Evolutionary conservation across 1,140 invertebrate genomes (phyloP).

Genomic region (Magallana gigas): DNA sequence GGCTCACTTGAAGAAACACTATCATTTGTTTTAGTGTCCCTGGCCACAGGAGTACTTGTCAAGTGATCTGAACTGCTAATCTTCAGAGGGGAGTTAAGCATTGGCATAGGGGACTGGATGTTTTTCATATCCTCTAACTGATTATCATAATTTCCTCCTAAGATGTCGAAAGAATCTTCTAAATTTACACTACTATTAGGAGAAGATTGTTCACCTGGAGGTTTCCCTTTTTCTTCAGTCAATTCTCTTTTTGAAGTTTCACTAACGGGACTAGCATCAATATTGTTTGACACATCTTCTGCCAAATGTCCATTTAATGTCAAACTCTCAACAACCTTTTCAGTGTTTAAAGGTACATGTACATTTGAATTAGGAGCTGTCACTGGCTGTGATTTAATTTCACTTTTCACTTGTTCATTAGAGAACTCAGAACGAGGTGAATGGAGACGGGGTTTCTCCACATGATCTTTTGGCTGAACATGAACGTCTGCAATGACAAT

Average conservation of each 20-base stretch:
- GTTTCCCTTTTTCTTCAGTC: not conserved
- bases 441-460: slow-evolving; percentile 5
- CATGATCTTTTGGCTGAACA: slow-evolving; percentile 13
- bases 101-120: not conserved
- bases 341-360: not conserved
- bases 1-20: not conserved
- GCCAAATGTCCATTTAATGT: not conserved
- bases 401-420: not conserved
- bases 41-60: not conserved
- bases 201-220: not conserved
- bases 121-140: not conserved
- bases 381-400: not conserved
- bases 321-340: not conserved
- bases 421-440: slow-evolving; percentile 9
- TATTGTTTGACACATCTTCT: not conserved
- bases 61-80: slow-evolving; percentile 51
- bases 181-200: slow-evolving; percentile 5
- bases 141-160: slow-evolving; percentile 2
- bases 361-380: not conserved
- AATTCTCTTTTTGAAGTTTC: not conserved
- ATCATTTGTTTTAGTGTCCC: not conserved
- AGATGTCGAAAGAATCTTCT: slow-evolving; percentile 26
- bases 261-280: not conserved
- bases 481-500: slow-evolving; percentile 2
- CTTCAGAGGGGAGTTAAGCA: slow-evolving; percentile 6